Evolutionary conservation across 2,113 vertebrate genomes (phyloP), one percentile per base, ranked within the genome.

Genomic region (Deroptyus accipitrinus): DNA sequence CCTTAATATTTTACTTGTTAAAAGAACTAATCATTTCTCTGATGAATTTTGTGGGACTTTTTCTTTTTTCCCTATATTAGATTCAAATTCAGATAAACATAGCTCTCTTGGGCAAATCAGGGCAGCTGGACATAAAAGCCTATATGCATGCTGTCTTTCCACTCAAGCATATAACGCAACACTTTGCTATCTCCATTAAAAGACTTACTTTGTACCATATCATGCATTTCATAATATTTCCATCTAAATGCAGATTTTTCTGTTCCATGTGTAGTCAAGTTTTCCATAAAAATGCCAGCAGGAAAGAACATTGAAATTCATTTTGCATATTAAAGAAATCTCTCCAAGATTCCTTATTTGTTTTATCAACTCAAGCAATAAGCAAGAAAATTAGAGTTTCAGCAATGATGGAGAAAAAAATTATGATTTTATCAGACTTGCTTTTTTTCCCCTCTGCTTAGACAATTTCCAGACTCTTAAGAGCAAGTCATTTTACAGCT

Each of bases 231-330:
- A 97, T 98, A 98, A 98, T 98, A 98, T 98, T 98, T 98, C 97
- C 96, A 98, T 98, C 98, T 98, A 98, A 98, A 98, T 98, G 98
- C 97, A 98, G 98, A 98, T 98, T 98, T 98, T 96, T 97, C 93
- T 95, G 85, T 97, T 97, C 96, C 95, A 95, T 97, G 94, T 97
- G 85, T 97, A 97, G 93, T 97, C 95, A 97, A 96, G 67, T 98
- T 98, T 98, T 98, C 96, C 97, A 98, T 98, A 98, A 98, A 98
- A 98, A 97, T 97, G 97, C 39, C 97, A 98, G 98, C 97, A 55
- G 98, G 98, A 97, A 94, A 98, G 75, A 95, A 96, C 92, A 97
- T 75, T 98, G 95, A 98, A 98, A 98, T 98, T 97, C 98, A 97
- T 97, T 98, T 98, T 98, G 96, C 98, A 98, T 98, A 97, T 98